Percentiles rank a stretch among this genome's conserved stretches.
Evolutionary conservation across 2,113 vertebrate species (phyloP).

Genomic region (Salvelinus sp.): DNA sequence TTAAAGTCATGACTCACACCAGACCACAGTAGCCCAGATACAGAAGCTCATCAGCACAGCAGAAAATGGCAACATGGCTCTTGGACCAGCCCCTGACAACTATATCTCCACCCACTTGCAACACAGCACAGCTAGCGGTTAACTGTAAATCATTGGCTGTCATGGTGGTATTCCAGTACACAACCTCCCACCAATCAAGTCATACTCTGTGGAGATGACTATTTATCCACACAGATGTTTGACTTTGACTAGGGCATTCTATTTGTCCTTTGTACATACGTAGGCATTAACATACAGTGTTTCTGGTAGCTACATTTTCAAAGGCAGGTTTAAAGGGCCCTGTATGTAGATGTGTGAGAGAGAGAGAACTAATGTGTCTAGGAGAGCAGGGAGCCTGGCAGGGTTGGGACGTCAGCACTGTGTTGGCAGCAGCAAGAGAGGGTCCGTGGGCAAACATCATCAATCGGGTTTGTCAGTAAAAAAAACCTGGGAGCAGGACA

Average conservation of each 20-base stretch:
- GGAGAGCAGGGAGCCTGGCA: not conserved
- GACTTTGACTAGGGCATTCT: too few relatives aligned
- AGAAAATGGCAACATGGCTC: constrained; percentile 27
- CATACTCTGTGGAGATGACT: too few relatives aligned
- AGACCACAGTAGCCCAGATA: constrained; percentile 3
- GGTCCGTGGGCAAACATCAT: not conserved
- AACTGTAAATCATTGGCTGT: too few relatives aligned
- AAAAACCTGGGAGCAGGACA: not conserved
- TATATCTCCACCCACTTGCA: not conserved
- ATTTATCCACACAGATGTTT: too few relatives aligned
- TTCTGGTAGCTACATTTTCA: not conserved
- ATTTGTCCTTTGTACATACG: too few relatives aligned
- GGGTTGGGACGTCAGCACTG: not conserved
- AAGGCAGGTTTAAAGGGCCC: not conserved
- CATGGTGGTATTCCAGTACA: too few relatives aligned
- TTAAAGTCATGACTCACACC: not conserved
- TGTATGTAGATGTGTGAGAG: not conserved
- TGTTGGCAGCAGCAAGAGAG: not conserved
- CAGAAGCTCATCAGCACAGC: not conserved
- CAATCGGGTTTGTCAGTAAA: not conserved
- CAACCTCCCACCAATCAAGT: too few relatives aligned
- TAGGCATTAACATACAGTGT: not conserved
- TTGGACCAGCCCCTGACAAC: constrained; percentile 20
- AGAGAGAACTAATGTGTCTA: too few relatives aligned
- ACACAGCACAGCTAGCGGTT: not conserved